phyloP scores from a whole-genome alignment of 2,888 invertebrate species.

The Norana najaformis region DNA sequence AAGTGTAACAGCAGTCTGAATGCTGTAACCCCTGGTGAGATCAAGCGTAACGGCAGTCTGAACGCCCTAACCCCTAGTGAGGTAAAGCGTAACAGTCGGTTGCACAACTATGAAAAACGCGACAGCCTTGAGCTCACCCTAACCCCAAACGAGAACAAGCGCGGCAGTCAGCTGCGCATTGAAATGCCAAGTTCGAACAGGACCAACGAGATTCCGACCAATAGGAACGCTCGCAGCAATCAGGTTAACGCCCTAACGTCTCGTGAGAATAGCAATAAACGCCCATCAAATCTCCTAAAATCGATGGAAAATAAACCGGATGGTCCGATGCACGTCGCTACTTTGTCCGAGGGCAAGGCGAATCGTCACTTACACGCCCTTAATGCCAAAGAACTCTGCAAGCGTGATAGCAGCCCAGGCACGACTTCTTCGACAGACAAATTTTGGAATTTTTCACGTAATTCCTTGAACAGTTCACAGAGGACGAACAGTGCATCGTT shows the following conservation, averaged over 20 bases:
- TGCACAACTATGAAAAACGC: neutral
- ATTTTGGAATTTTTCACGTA: neutral
- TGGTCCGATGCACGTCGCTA: neutral
- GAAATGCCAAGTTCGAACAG: too few species aligned
- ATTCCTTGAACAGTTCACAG: neutral
- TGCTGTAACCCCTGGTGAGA: neutral
- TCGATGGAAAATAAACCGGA: neutral
- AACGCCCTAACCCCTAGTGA: neutral
- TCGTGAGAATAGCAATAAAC: neutral
- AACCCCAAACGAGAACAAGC: neutral
- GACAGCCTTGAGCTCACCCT: neutral
- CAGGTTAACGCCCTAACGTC: neutral
- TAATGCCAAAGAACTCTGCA: neutral
- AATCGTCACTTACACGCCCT: neutral
- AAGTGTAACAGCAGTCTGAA: neutral
- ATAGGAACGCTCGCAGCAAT: neutral
- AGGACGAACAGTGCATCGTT: neutral
- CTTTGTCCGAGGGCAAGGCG: neutral
- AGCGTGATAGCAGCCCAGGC: neutral
- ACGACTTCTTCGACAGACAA: neutral
- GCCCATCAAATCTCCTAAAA: neutral
- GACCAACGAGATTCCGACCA: neutral
- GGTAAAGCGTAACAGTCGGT: neutral
- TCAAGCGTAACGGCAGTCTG: neutral
- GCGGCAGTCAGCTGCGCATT: neutral